Percentiles rank a stretch among this genome's conserved stretches.
These are phyloP conservation scores for Rutpela maculata DNA, from an alignment of 2,888 invertebrate species.

Conservation along the genomic window DNA sequence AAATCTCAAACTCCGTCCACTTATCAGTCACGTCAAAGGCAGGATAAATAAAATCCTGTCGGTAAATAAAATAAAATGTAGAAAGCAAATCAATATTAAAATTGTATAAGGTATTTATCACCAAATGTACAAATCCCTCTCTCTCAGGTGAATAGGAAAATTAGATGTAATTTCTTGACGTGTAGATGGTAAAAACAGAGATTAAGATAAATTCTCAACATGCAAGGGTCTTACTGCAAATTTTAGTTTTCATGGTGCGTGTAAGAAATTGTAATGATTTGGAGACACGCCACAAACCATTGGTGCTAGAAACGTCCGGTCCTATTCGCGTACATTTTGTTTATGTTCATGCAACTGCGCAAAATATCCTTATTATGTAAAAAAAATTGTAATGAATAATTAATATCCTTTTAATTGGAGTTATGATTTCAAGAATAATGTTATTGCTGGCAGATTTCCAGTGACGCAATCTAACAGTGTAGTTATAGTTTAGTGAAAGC, in stretches of 20 bases:
- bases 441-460: conserved; percentile 11
- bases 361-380: conserved; percentile 24
- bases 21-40: conserved; percentile 14
- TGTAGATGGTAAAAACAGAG: conserved; percentile 54
- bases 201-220: conserved; percentile 55
- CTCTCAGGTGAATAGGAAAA: conserved; percentile 30
- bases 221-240: conserved; percentile 45
- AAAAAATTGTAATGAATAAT: conserved; percentile 24
- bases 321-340: conserved; percentile 57
- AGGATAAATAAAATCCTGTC: conserved; percentile 19
- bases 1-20: background rate
- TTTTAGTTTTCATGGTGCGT: conserved; percentile 54
- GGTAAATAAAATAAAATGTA: conserved; percentile 29
- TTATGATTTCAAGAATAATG: conserved; percentile 2
- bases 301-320: conserved; percentile 65
- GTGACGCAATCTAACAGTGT: background rate
- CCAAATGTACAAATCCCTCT: conserved; percentile 17
- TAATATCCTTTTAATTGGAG: conserved; percentile 30
- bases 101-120: conserved; percentile 19
- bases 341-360: conserved; percentile 57
- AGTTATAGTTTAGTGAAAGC: background rate
- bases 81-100: conserved; percentile 23
- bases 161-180: conserved; percentile 41
- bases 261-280: conserved; percentile 63
- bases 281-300: conserved; percentile 67